These are phyloP conservation scores for Picathartes gymnocephalus DNA, from an alignment of 2,113 vertebrate genomes.

Conservation along the genomic window DNA sequence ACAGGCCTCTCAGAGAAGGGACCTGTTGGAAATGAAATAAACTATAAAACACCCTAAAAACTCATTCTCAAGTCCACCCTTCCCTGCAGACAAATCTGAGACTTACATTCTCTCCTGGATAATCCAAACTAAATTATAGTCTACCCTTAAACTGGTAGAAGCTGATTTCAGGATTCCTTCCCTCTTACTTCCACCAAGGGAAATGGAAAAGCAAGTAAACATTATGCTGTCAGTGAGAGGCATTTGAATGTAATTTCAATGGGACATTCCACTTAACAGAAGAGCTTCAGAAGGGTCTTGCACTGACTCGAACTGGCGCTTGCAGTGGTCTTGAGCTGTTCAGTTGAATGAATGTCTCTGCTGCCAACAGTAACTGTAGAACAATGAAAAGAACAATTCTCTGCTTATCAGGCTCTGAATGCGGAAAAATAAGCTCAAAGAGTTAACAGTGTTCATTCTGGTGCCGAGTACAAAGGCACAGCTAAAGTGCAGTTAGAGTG, in stretches of 20 bases:
- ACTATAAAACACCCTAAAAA: background rate
- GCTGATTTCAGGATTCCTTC: background rate
- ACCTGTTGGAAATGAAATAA: background rate
- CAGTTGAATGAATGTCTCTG: background rate
- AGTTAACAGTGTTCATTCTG: constrained; percentile 9
- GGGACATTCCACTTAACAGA: constrained; percentile 4
- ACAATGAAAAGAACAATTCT: constrained; percentile 22
- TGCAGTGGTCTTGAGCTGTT: background rate
- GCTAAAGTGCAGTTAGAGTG: constrained; percentile 39
- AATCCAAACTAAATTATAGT: background rate
- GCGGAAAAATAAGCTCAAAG: constrained; percentile 19
- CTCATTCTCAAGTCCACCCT: background rate
- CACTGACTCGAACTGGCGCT: background rate
- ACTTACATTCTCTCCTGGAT: background rate
- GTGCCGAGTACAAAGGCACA: background rate
- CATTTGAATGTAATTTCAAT: background rate
- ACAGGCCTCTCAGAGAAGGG: background rate
- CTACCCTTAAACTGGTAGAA: background rate
- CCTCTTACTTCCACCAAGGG: background rate
- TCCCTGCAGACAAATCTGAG: background rate
- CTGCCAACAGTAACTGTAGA: background rate
- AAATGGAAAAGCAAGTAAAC: constrained; percentile 13
- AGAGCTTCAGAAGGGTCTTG: constrained; percentile 35
- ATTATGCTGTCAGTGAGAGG: background rate
- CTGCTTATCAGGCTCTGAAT: background rate